Evolutionary conservation across 2,113 vertebrate species (phyloP).

Genomic region (Python bivittatus): DNA sequence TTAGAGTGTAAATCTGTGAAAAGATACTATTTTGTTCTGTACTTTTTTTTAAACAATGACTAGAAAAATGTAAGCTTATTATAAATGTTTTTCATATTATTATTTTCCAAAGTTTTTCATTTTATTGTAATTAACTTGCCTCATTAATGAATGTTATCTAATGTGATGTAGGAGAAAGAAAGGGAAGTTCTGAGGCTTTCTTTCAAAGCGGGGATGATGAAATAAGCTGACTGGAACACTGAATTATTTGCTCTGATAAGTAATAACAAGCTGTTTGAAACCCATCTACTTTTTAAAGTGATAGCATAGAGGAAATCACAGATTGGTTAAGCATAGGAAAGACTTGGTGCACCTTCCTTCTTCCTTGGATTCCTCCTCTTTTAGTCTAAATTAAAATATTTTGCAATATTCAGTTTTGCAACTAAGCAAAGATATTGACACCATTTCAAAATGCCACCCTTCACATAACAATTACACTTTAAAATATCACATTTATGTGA

Average conservation of each 20-base stretch:
- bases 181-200: not conserved
- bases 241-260: not conserved
- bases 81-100: not conserved
- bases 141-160: not conserved
- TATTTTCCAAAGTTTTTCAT: not conserved
- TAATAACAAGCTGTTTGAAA: not conserved
- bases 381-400: not conserved
- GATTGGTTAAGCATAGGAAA: not conserved
- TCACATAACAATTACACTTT: not conserved
- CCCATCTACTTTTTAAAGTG: not conserved
- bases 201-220: not conserved
- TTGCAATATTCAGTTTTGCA: not conserved
- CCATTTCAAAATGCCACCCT: not conserved
- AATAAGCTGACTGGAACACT: not conserved
- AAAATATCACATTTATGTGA: not conserved
- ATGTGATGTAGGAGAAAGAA: not conserved
- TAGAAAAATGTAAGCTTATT: not conserved
- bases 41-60: not conserved
- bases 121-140: not conserved
- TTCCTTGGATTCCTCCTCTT: not conserved
- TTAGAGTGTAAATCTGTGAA: not conserved
- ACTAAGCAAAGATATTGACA: not conserved
- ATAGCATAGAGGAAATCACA: not conserved
- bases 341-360: not conserved
- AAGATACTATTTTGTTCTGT: not conserved